These are phyloP conservation scores for Umimayanthus chanpuru DNA, from an alignment of 92 coral and sea anemone genomes.

Conservation along the genomic window DNA sequence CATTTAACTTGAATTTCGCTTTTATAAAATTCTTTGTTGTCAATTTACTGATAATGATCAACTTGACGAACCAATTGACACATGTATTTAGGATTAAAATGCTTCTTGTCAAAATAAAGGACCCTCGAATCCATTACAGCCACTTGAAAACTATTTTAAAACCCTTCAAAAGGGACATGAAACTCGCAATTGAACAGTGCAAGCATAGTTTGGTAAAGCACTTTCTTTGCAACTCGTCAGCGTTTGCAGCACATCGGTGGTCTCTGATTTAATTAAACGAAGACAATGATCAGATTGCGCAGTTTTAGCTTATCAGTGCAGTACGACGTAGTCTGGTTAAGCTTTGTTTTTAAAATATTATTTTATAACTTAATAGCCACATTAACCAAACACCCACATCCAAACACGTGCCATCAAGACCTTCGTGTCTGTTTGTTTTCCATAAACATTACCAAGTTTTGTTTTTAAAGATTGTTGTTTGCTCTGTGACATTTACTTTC, in stretches of 20 bases:
- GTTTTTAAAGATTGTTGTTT: not conserved
- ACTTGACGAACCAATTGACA: not conserved
- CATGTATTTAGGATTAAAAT: conserved; percentile 21
- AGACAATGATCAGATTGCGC: not conserved
- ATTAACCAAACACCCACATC: not conserved
- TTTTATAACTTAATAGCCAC: not conserved
- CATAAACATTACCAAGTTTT: not conserved
- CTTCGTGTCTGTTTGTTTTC: not conserved
- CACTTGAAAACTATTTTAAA: conserved; percentile 8
- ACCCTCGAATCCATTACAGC: not conserved
- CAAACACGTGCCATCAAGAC: not conserved
- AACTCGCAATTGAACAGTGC: not conserved
- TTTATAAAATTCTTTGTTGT: not conserved
- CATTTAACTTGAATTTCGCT: not conserved
- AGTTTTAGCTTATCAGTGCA: not conserved
- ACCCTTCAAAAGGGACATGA: conserved; percentile 1
- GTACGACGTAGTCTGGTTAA: not conserved
- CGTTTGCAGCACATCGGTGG: not conserved
- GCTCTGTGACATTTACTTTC: not conserved
- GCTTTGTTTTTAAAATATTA: not conserved
- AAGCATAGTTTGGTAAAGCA: not conserved
- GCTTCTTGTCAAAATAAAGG: not conserved
- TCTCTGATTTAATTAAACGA: not conserved
- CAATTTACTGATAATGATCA: conserved; percentile 35
- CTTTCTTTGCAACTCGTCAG: too few species aligned